Evolutionary conservation across 1,140 invertebrate species (phyloP).

Genomic region (Bombus cullumanus): DNA sequence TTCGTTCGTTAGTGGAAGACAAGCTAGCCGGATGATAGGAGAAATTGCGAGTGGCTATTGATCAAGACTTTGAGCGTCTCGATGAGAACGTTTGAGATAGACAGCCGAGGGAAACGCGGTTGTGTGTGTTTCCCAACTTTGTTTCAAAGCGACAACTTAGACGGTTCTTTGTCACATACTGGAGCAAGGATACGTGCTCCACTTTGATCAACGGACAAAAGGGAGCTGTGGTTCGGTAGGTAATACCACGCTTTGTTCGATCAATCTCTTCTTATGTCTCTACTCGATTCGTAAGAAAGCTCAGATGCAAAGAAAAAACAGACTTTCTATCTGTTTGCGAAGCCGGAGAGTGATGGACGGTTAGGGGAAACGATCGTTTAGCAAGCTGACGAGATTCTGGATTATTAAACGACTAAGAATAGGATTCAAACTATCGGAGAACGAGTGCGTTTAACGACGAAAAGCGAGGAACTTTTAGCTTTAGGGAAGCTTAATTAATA

Average conservation of each 20-base stretch:
- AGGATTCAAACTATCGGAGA: too few relatives aligned
- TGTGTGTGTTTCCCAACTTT: neutral
- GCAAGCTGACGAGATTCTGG: neutral
- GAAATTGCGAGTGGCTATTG: neutral
- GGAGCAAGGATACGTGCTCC: constrained; percentile 26
- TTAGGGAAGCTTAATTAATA: constrained; percentile 5
- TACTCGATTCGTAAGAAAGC: neutral
- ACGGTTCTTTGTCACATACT: constrained; percentile 30
- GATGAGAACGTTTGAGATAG: constrained; percentile 1
- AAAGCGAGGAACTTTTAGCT: neutral
- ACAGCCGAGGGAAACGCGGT: neutral
- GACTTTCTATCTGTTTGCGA: neutral
- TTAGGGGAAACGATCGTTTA: neutral
- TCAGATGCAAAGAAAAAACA: neutral
- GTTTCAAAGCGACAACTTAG: constrained; percentile 21
- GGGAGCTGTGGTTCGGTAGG: constrained; percentile 5
- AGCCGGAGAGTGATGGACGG: neutral
- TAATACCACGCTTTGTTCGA: neutral
- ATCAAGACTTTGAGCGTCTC: neutral
- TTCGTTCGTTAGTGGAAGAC: neutral
- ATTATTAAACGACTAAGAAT: neutral
- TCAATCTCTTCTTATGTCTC: neutral
- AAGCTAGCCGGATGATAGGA: neutral
- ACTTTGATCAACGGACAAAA: constrained; percentile 44
- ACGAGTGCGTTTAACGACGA: neutral